Evolutionary conservation across 35 echinoderm and acorn worm genomes (phyloP), one percentile per base, ranked within the genome.

Genomic region (Patiria miniata): DNA sequence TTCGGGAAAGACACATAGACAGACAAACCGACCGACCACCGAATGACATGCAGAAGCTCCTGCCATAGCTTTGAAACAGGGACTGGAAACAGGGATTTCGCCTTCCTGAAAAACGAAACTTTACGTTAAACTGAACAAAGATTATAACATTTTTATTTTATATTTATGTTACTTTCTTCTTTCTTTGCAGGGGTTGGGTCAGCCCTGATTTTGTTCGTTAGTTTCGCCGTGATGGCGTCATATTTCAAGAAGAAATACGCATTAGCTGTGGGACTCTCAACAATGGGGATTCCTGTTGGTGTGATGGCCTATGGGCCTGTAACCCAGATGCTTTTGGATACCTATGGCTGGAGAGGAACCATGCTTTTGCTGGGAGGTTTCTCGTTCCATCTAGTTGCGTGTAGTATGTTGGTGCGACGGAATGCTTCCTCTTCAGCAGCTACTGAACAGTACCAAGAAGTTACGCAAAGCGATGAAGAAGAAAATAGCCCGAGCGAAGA

Each of bases 281-380:
- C 6, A 30, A 32, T 34, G 34, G 34, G 65, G 21, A 22, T 73
- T 32, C 65, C 65, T 14, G 29, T 73, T 34, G 26, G 26, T 8
- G 29, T 73, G 65, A 73, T 73, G 26, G 65, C 34, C 10, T 73
- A 73, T 30, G 65, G 65, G 26, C 65, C 65, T 14, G 1, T 73
- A 34, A 73, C 65, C 23, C 65, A 73, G 26, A 9, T 73, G 29
- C 65, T 73, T 73, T 34, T 73, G 65, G 65, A 73, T 22, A 73
- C 65, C 21, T 73, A 73, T 34, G 65, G 65, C 2, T 73, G 65
- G 65, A 26, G 65, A 32, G 65, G 65, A 73, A 30, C 65, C 65
- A 73, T 30, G 65, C 65, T 73, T 18, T 10, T 73, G 34, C 23
- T 73, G 26, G 65, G 65, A 10, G 65, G 65, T 73, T 14, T 73